phyloP scores from a whole-genome alignment of 2,797 vertebrate genomes.

The Gambusia yucatana region DNA sequence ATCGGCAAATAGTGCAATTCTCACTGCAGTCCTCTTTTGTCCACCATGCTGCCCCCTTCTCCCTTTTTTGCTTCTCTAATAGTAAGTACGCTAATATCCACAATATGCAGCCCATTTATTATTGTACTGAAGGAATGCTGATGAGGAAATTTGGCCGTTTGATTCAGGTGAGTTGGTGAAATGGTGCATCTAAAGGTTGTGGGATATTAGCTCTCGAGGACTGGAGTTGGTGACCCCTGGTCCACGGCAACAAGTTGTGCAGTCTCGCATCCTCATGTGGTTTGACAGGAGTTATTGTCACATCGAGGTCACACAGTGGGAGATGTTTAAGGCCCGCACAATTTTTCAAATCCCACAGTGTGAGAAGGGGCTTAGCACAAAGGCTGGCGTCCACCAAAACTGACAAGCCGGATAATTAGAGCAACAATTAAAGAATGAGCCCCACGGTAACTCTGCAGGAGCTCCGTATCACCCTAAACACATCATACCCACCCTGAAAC shows the following conservation, averaged over 20 bases:
- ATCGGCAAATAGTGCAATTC: not conserved
- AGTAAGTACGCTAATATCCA: not conserved
- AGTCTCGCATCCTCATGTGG: not conserved
- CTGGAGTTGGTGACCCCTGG: not conserved
- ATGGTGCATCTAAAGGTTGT: not conserved
- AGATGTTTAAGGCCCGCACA: not conserved
- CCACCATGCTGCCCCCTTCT: not conserved
- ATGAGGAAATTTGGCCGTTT: not conserved
- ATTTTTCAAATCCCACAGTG: not conserved
- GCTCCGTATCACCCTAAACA: not conserved
- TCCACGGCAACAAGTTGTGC: not conserved
- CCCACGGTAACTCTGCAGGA: not conserved
- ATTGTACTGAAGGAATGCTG: not conserved
- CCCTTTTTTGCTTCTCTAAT: not conserved
- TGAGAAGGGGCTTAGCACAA: not conserved
- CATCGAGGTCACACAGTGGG: not conserved
- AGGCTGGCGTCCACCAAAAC: not conserved
- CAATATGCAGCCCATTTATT: not conserved
- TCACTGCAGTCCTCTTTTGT: not conserved
- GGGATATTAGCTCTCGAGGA: not conserved
- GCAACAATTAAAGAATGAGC: not conserved
- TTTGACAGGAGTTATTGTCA: not conserved
- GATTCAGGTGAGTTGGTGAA: not conserved
- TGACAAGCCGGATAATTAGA: not conserved
- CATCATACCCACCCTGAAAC: not conserved